Evolutionary conservation across 2,113 vertebrate genomes (phyloP).

Genomic region (Sprattus sprattus): DNA sequence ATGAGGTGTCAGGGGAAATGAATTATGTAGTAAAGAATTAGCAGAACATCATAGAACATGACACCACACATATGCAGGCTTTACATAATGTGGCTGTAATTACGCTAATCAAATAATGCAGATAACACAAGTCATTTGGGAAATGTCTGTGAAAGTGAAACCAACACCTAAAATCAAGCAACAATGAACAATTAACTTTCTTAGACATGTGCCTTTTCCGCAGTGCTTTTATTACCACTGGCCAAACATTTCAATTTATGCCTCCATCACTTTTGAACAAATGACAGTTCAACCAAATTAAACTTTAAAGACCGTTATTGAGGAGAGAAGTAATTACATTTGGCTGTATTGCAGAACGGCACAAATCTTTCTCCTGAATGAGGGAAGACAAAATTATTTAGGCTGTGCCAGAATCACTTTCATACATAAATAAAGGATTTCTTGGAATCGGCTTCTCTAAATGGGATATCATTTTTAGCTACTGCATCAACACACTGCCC

Average conservation of each 20-base stretch:
- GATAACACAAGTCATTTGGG: neutral
- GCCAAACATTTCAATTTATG: neutral
- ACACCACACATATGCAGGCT: neutral
- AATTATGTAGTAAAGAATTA: conserved; percentile 5
- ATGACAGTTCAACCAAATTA: neutral
- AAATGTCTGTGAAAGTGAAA: neutral
- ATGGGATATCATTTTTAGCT: too few relatives aligned
- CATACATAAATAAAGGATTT: neutral
- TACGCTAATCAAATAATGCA: conserved; percentile 9
- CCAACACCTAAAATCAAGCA: neutral
- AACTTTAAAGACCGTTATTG: neutral
- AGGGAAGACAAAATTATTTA: neutral
- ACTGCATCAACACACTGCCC: too few relatives aligned
- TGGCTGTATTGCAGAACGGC: neutral
- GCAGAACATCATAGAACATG: conserved; percentile 8
- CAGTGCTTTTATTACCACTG: neutral
- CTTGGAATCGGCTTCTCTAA: neutral
- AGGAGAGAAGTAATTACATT: neutral
- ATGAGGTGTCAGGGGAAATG: neutral
- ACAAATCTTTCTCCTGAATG: neutral
- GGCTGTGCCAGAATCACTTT: neutral
- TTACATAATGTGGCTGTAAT: neutral
- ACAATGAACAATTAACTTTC: neutral
- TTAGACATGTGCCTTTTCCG: neutral
- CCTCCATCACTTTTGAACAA: neutral